Conservation (phyloP, 2,113 vertebrate genomes). For the Amazona guildingii region DNA sequence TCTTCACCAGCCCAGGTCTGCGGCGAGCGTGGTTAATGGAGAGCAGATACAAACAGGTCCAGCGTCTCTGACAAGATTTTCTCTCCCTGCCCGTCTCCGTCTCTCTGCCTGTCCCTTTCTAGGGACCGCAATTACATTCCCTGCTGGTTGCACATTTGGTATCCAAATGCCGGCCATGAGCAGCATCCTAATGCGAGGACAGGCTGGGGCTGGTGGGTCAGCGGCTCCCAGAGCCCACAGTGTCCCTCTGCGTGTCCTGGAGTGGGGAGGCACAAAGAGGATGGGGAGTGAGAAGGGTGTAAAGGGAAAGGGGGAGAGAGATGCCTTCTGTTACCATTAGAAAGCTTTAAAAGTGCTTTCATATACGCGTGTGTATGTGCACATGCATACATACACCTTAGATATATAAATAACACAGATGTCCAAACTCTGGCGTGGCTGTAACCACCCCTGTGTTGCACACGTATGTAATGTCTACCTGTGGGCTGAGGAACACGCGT, state of each 20-base stretch:
- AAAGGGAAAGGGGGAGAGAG: neutral
- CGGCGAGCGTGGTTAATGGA: conserved; percentile 45
- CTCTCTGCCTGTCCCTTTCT: conserved; percentile 34
- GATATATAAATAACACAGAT: fast-evolving
- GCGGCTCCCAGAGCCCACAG: neutral
- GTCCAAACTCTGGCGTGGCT: fast-evolving
- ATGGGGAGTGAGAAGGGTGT: neutral
- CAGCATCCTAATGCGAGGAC: conserved; percentile 40
- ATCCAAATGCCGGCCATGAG: conserved; percentile 36
- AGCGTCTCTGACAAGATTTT: conserved; percentile 18
- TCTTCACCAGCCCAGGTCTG: conserved; percentile 38
- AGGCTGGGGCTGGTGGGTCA: neutral
- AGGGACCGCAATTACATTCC: conserved; percentile 56
- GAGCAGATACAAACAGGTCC: conserved; percentile 49
- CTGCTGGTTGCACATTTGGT: conserved; percentile 47
- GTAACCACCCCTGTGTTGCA: neutral
- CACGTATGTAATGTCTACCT: neutral
- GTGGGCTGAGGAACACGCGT: fast-evolving
- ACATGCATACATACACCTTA: fast-evolving
- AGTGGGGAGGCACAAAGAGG: neutral
- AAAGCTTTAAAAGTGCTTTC: neutral
- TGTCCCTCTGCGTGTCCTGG: fast-evolving
- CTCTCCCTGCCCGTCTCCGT: neutral
- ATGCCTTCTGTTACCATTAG: neutral
- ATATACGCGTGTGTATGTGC: fast-evolving